Evolutionary conservation across 2,797 vertebrate species (phyloP).

Genomic region (Halcyon badia): DNA sequence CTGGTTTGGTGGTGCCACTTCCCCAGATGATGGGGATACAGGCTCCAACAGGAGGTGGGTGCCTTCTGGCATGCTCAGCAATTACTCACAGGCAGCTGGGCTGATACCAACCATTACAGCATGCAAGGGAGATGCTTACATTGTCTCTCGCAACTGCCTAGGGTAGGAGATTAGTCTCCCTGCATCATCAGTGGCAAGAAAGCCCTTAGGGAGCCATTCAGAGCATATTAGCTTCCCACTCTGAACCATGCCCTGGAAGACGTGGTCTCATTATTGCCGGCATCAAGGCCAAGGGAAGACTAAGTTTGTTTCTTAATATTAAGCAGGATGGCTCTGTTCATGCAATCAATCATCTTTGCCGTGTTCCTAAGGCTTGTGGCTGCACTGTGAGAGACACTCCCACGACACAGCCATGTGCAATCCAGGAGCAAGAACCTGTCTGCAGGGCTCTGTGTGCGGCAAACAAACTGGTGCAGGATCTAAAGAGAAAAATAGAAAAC

Average conservation of each 20-base stretch:
- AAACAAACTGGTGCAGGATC: background rate
- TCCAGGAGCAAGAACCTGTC: background rate
- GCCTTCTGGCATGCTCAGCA: constrained; percentile 10
- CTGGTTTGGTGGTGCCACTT: background rate
- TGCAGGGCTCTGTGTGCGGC: background rate
- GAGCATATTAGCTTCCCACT: constrained; percentile 20
- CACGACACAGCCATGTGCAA: background rate
- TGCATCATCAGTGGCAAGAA: constrained; percentile 22
- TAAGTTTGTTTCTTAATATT: background rate
- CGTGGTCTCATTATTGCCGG: background rate
- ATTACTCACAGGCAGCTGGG: constrained; percentile 53
- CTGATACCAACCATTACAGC: constrained; percentile 61
- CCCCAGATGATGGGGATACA: rapidly evolving
- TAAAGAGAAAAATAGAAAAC: background rate
- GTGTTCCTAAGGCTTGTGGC: background rate
- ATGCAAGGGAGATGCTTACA: constrained; percentile 39
- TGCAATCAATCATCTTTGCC: background rate
- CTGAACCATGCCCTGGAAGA: constrained; percentile 45
- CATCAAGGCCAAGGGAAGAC: background rate
- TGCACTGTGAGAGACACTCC: rapidly evolving
- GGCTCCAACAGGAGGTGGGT: constrained; percentile 32
- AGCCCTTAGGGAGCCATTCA: constrained; percentile 49
- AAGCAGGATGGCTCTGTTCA: background rate
- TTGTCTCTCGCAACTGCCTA: constrained; percentile 33
- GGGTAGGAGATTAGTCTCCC: constrained; percentile 26